Percentiles rank a stretch among this genome's conserved stretches.
Evolutionary conservation across 2,113 vertebrate genomes (phyloP).

Genomic region (Coregonus clupeaformis): DNA sequence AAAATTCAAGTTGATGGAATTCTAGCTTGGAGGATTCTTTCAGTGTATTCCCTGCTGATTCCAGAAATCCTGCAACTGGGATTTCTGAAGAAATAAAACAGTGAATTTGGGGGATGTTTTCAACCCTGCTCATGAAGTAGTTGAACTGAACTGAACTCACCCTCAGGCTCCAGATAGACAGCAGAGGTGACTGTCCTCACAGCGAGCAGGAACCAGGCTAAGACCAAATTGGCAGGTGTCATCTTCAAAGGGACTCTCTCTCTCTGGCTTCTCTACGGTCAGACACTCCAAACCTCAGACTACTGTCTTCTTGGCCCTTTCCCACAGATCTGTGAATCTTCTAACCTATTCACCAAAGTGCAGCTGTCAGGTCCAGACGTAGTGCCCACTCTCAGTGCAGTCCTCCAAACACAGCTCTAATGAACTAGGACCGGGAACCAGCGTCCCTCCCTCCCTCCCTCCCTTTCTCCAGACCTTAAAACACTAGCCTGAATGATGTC

Average conservation of each 20-base stretch:
- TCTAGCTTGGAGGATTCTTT: too few species aligned
- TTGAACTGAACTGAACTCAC: conserved; percentile 45
- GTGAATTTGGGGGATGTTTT: not conserved
- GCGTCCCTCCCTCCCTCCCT: not conserved
- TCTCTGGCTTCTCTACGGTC: conserved; percentile 24
- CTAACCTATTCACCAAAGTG: conserved; percentile 38
- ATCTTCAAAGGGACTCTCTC: conserved; percentile 54
- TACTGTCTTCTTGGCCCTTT: conserved; percentile 33
- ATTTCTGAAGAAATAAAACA: not conserved
- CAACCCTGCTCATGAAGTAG: not conserved
- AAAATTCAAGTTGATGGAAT: too few species aligned
- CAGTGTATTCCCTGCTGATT: too few species aligned
- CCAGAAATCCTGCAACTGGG: too few species aligned
- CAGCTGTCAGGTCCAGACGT: conserved; percentile 58
- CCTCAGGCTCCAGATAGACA: conserved; percentile 44
- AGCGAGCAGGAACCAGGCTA: conserved; percentile 59
- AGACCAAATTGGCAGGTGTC: conserved; percentile 49
- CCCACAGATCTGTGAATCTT: conserved; percentile 49
- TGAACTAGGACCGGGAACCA: conserved; percentile 56
- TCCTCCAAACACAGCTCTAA: conserved; percentile 60
- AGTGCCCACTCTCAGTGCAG: conserved; percentile 37
- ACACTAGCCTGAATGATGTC: conserved; percentile 71
- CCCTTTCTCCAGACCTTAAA: conserved; percentile 61
- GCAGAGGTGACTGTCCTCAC: conserved; percentile 48
- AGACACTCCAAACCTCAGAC: conserved; percentile 22